A percentile compares a stretch with the other conserved stretches of the same genome.
Conservation (phyloP, 2,888 invertebrate genomes). For the Cheilosia soror region DNA sequence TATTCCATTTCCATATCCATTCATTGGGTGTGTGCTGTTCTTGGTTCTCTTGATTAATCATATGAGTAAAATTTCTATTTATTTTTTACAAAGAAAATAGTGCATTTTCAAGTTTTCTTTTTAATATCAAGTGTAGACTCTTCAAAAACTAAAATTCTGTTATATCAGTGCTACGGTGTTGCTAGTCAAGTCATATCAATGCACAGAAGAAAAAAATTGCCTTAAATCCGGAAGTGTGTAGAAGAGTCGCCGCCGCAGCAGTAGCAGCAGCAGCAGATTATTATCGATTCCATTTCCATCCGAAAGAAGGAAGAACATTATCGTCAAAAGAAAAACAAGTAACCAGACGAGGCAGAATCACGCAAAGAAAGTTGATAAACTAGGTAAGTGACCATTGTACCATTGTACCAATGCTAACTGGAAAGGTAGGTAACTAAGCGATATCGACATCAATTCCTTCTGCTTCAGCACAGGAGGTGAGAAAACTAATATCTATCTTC, state of each 20-base stretch:
- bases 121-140: neutral
- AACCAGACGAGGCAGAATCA: slow-evolving; percentile 53
- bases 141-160: neutral
- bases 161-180: slow-evolving; percentile 49
- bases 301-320: slow-evolving; percentile 28
- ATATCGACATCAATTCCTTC: slow-evolving; percentile 36
- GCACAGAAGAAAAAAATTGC: slow-evolving; percentile 71
- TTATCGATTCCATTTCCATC: slow-evolving; percentile 47
- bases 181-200: slow-evolving; percentile 58
- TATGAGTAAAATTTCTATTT: slow-evolving; percentile 44
- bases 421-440: slow-evolving; percentile 56
- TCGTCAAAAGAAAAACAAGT: slow-evolving; percentile 15
- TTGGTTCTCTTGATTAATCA: slow-evolving; percentile 56
- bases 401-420: slow-evolving; percentile 49
- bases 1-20: slow-evolving; percentile 18
- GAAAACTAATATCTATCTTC: neutral
- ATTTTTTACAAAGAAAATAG: slow-evolving; percentile 60
- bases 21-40: slow-evolving; percentile 72
- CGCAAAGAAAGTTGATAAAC: slow-evolving; percentile 73
- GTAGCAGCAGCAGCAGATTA: slow-evolving; percentile 29
- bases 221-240: slow-evolving; percentile 69
- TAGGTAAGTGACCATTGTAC: slow-evolving; percentile 71
- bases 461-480: slow-evolving; percentile 56
- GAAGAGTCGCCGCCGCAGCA: slow-evolving; percentile 35
- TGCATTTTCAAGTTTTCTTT: slow-evolving; percentile 9